Evolutionary conservation across 1,140 invertebrate species (phyloP).

Genomic region (Bathynomus jamesi): DNA sequence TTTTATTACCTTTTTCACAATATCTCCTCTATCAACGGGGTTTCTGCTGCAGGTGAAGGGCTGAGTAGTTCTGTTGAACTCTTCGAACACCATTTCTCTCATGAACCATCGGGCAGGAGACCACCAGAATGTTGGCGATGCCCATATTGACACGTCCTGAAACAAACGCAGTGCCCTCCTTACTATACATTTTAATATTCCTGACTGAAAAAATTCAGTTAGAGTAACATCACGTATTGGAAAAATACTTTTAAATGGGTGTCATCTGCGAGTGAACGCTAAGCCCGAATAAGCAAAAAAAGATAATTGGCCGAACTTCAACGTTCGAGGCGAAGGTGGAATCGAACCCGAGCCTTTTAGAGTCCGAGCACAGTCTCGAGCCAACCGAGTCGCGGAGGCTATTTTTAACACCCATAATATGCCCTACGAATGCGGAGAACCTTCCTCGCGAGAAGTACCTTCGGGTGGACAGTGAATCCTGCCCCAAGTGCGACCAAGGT

Average conservation of each 20-base stretch:
- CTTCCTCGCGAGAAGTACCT: conserved; percentile 2
- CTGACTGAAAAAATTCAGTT: not conserved
- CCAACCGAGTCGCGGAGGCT: not conserved
- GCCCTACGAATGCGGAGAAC: not conserved
- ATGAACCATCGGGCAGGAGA: conserved; percentile 30
- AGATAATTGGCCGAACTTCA: not conserved
- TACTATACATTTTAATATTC: not conserved
- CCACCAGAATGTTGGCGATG: conserved; percentile 35
- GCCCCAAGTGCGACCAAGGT: conserved; percentile 56
- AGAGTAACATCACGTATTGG: not conserved
- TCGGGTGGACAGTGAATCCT: conserved; percentile 50
- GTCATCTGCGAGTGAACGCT: not conserved
- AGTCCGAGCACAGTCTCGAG: not conserved
- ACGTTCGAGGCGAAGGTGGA: not conserved
- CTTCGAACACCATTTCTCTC: conserved; percentile 20
- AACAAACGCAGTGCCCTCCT: too few relatives aligned
- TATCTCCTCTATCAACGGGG: conserved; percentile 13
- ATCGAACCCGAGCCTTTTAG: not conserved
- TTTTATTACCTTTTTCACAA: conserved; percentile 9
- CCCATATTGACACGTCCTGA: conserved; percentile 34
- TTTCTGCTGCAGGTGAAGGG: conserved; percentile 33
- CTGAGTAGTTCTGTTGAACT: conserved; percentile 21
- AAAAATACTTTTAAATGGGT: not conserved
- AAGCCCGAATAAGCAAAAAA: not conserved
- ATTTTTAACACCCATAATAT: not conserved